Evolutionary conservation across 2,888 invertebrate genomes (phyloP).

Genomic region (Drosophila formosana): DNA sequence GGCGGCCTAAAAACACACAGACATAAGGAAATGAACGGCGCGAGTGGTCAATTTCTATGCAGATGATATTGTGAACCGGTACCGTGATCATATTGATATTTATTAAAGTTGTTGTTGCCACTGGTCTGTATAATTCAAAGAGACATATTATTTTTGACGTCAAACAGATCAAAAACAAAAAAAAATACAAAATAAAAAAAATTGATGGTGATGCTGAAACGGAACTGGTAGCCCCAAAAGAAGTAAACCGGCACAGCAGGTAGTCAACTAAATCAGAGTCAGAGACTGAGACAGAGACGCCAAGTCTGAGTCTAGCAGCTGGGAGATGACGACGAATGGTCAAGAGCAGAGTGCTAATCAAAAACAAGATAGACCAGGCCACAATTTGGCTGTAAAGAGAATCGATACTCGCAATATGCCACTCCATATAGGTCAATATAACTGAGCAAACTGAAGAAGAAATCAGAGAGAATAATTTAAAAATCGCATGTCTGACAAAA

Average conservation of each 20-base stretch:
- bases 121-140: conserved; percentile 17
- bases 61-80: conserved; percentile 43
- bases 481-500: conserved; percentile 73
- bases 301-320: neutral
- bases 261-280: conserved; percentile 42
- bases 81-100: conserved; percentile 1
- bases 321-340: neutral
- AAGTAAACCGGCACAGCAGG: conserved; percentile 79
- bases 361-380: conserved; percentile 40
- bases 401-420: conserved; percentile 17
- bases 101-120: neutral
- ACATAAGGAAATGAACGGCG: conserved; percentile 38
- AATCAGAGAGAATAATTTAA: conserved; percentile 59
- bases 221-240: conserved; percentile 66
- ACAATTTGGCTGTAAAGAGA: conserved; percentile 16
- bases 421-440: conserved; percentile 51
- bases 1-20: neutral
- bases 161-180: conserved; percentile 32
- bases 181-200: neutral
- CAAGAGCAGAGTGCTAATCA: conserved; percentile 53
- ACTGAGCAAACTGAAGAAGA: conserved; percentile 15
- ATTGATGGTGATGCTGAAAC: conserved; percentile 47
- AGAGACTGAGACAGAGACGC: neutral
- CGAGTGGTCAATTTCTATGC: conserved; percentile 26
- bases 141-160: conserved; percentile 56